These are phyloP conservation scores for Neoniphon sammara DNA, from an alignment of 2,797 vertebrate species.

Conservation along the genomic window DNA sequence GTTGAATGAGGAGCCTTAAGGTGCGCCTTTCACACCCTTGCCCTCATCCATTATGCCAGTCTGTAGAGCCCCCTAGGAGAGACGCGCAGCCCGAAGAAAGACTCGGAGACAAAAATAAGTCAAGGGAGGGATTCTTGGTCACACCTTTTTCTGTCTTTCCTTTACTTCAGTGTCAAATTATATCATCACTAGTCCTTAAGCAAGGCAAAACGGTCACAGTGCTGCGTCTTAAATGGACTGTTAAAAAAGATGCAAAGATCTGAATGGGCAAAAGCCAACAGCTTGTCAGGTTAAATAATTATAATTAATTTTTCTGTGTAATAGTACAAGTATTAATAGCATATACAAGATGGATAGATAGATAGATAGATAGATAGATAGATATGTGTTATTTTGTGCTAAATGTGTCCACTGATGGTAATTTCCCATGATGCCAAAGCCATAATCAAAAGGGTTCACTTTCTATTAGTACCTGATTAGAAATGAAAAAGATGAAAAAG, in stretches of 20 bases:
- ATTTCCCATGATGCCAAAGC: not conserved
- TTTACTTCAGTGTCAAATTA: slow-evolving; percentile 75
- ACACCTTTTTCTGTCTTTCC: slow-evolving; percentile 72
- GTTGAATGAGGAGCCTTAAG: slow-evolving; percentile 83
- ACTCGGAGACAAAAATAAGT: slow-evolving; percentile 77
- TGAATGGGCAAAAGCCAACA: slow-evolving; percentile 11
- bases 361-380: too few species aligned
- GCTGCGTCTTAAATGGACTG: slow-evolving; percentile 56
- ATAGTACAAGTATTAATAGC: too few species aligned
- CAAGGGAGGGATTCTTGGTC: slow-evolving; percentile 78
- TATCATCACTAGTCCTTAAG: slow-evolving; percentile 78
- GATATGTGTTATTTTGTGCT: too few species aligned
- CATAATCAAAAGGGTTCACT: not conserved
- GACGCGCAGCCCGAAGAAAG: slow-evolving; percentile 73
- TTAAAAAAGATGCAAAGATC: slow-evolving; percentile 41
- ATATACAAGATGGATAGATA: too few species aligned
- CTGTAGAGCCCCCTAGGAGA: slow-evolving; percentile 75
- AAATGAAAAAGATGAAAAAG: not conserved
- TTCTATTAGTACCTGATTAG: not conserved
- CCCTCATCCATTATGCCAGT: slow-evolving; percentile 81
- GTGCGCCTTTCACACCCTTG: slow-evolving; percentile 83
- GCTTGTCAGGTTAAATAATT: too few species aligned
- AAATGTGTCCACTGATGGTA: not conserved
- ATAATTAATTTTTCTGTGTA: too few species aligned
- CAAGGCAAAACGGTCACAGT: slow-evolving; percentile 73